Evolutionary conservation across 2,113 vertebrate species (phyloP), one percentile per base, ranked within the genome.

Genomic region (Planiliza haematocheilus): DNA sequence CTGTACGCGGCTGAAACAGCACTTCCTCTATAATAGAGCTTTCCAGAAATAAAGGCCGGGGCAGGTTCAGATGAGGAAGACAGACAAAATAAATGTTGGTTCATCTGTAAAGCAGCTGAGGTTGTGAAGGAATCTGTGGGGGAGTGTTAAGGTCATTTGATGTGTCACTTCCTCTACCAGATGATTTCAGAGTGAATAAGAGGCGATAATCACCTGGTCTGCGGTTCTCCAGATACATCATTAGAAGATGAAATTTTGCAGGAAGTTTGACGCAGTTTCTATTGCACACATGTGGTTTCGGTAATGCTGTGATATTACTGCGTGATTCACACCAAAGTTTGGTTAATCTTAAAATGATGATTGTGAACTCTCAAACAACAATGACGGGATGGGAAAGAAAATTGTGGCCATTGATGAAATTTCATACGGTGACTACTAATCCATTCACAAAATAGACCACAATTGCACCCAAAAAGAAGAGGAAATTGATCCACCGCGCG

Each of bases 141-240:
- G 41, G 77, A 66, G 62, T 78, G 66, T 79, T 85, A 67, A 69
- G 75, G 81, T 84, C 67, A 63, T 60, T 46, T 10, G 4, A 82
- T 17, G 73, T 85, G 70, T 86, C 79, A 82, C 60, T 82, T 88
- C 76, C 61, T 77, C 70, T 9, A 17, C 4, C 11, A 39, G 13
- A 83, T 75, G 39, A 81, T 67, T 67, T 57, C 16, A 13, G 24
- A 62, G 53, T 74, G 63, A 84, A 56, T 77, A 49, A 65, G 41
- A 24, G 38, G 4, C 9, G 8, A 71, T 24, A 75, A 38, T 39
- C 48, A 14, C 9, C 16, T 76, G 11, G 0, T 38, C 8, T 74
- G 58, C 21, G 30, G 13, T 67, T 71, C 21, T 46, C 12, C 61
- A 79, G 36, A 68, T 21, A 7, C 8, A 74, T 79, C 41, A 60